Evolutionary conservation across 2,113 vertebrate species (phyloP), one percentile per base, ranked within the genome.

Genomic region (Oryzias celebensis): DNA sequence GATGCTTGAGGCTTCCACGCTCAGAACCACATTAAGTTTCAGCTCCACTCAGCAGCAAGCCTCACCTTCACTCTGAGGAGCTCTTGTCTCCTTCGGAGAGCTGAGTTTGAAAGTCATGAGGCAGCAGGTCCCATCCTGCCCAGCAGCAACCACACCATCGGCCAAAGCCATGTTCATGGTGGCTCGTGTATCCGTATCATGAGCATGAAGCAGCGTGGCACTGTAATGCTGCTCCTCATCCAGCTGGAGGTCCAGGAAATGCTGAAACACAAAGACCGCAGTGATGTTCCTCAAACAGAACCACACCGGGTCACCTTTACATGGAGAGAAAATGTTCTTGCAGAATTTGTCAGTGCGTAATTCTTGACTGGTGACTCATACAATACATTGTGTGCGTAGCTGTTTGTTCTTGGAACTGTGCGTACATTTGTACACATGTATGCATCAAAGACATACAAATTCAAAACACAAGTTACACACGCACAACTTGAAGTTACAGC

Each of bases 131-230:
- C 92, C 94, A 2, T 98, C 96, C 84, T 98, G 96, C 16, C 97
- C 97, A 0, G 94, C 94, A 0, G 97, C 97, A 0, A 98, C 93
- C 62, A 95, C 83, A 26, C 94, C 89, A 6, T 90, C 88, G 0
- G 90, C 93, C 53, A 98, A 56, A 0, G 95, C 95, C 93, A 98
- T 85, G 88, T 92, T 98, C 96, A 98, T 98, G 62, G 94, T 97
- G 69, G 97, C 96, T 1, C 93, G 90, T 0, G 92, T 93, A 45
- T 93, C 93, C 0, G 97, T 98, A 65, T 98, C 96, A 55, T 97
- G 93, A 16, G 89, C 90, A 83, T 97, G 94, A 49, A 97, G 82
- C 61, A 98, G 89, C 4, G 93, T 95, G 63, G 94, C 93, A 13
- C 91, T 93, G 77, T 95, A 90, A 75, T 74, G 88, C 1, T 24